Percentiles rank a stretch among this genome's conserved stretches.
These are phyloP conservation scores for Syngnathus floridae DNA, from an alignment of 2,113 vertebrate species.

Conservation along the genomic window DNA sequence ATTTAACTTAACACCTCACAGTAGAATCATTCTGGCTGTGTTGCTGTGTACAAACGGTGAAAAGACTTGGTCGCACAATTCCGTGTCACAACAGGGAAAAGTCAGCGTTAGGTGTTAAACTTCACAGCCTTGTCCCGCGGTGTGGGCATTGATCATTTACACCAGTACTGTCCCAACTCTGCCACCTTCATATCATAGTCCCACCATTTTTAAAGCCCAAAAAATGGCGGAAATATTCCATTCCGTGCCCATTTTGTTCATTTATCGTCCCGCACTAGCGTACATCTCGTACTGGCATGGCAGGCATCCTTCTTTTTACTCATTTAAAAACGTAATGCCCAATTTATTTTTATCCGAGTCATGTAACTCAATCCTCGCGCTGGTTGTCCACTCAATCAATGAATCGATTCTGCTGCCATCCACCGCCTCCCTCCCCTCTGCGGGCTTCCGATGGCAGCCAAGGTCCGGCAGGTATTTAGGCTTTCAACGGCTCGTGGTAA, in stretches of 20 bases:
- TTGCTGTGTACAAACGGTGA: background rate
- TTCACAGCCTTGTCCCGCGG: background rate
- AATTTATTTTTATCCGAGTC: conserved; percentile 1
- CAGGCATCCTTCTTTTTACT: too few species aligned
- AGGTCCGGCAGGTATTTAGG: conserved; percentile 4
- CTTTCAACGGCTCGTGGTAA: background rate
- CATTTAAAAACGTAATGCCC: background rate
- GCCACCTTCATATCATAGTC: background rate
- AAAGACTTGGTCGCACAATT: background rate
- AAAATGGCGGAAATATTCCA: background rate
- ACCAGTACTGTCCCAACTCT: background rate
- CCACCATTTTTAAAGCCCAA: background rate
- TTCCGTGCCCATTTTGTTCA: background rate
- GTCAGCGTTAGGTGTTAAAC: background rate
- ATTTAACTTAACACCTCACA: background rate
- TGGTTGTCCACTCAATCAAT: background rate
- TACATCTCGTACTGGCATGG: background rate
- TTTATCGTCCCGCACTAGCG: too few species aligned
- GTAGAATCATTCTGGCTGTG: background rate
- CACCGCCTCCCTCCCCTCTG: background rate
- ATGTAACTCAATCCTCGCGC: background rate
- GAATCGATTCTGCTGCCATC: background rate
- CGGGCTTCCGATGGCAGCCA: background rate
- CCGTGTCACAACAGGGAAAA: background rate
- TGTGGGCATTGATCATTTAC: background rate